Conservation (phyloP, 2,113 vertebrate species). For the Saguinus imperator region DNA sequence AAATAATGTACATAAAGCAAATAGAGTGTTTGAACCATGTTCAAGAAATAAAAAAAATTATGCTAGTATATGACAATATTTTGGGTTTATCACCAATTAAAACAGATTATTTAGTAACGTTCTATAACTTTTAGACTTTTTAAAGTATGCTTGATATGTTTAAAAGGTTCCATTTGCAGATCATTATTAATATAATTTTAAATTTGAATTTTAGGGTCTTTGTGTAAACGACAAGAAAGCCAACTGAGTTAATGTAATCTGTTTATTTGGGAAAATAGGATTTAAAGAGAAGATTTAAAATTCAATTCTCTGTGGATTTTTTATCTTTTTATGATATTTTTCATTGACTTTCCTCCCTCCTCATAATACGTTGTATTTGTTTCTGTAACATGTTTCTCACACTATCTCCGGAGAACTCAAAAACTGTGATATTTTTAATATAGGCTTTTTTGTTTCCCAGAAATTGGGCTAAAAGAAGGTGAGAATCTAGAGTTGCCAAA, state of each 20-base stretch:
- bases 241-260: not conserved
- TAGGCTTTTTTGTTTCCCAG: not conserved
- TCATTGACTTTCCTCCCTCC: not conserved
- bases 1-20: not conserved
- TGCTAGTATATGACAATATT: not conserved
- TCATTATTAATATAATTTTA: not conserved
- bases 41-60: not conserved
- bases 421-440: conserved; percentile 59
- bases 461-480: conserved; percentile 53
- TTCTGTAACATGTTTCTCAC: conserved; percentile 13
- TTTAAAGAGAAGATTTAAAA: not conserved
- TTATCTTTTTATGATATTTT: not conserved
- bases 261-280: not conserved
- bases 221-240: not conserved
- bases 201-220: not conserved
- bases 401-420: not conserved
- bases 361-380: conserved; percentile 29
- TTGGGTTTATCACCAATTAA: not conserved
- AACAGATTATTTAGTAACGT: not conserved
- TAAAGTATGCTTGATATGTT: not conserved
- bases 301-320: not conserved
- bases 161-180: not conserved
- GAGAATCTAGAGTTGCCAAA: conserved; percentile 41
- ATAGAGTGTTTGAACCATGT: not conserved
- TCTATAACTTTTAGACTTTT: not conserved